Evolutionary conservation across 2,797 vertebrate genomes (phyloP), one percentile per base, ranked within the genome.

Genomic region (Neosalanx taihuensis): DNA sequence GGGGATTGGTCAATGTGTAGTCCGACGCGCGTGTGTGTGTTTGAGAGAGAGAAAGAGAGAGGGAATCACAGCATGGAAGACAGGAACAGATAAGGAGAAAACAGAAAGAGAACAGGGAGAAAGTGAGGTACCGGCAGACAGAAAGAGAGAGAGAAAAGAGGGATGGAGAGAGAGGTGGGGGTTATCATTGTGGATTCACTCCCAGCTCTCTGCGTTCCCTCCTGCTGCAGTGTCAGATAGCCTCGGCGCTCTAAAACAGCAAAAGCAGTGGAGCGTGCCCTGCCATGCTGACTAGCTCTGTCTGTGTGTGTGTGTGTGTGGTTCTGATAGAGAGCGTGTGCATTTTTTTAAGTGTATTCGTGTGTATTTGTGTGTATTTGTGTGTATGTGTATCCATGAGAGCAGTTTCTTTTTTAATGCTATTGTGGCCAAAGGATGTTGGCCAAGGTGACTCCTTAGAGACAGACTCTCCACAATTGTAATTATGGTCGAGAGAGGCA

Each of bases 361-460:
- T 76, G 71, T 76, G 63, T 72, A 71, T 67, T 65, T 53, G 65
- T 64, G 58, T 65, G 53, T 72, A 72, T 71, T 65, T 53, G 65
- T 64, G 58, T 65, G 53, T 72, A 72, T 71, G 59, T 46, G 37
- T 73, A 26, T 68, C 58, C 33, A 46, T 46, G 41, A 46, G 35
- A 37, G 41, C 41, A 46, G 41, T 46, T 9, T 13, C 41, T 30
- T 68, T 62, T 73, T 72, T 73, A 69, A 74, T 76, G 77, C 71
- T 41, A 66, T 49, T 23, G 58, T 46, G 30, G 79, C 41, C 76
- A 74, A 70, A 73, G 75, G 83, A 86, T 83, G 76, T 73, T 18
- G 76, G 85, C 82, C 91, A 92, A 91, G 90, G 89, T 90, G 90
- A 93, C 89, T 89, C 86, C 82, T 86, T 59, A 56, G 75, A 83